Percentiles rank a stretch among this genome's conserved stretches.
These are phyloP conservation scores for Ephialtes manifestator DNA, from an alignment of 2,888 invertebrate species.

Conservation along the genomic window DNA sequence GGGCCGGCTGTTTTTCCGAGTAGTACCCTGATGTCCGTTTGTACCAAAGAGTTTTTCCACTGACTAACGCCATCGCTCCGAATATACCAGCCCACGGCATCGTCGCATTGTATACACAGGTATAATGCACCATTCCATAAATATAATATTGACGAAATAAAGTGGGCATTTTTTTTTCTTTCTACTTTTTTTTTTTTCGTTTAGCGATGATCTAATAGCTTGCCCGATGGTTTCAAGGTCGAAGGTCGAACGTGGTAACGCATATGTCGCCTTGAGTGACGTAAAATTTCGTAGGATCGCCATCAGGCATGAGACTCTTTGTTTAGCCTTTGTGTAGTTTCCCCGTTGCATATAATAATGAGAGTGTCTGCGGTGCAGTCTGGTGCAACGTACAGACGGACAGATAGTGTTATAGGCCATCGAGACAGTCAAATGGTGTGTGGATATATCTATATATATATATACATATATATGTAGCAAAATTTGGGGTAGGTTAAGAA, in stretches of 20 bases:
- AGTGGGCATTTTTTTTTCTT: not conserved
- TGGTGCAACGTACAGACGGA: conserved; percentile 23
- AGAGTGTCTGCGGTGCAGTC: conserved; percentile 48
- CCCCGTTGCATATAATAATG: conserved; percentile 45
- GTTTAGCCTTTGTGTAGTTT: conserved; percentile 40
- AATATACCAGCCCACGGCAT: not conserved
- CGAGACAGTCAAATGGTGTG: not conserved
- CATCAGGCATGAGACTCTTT: conserved; percentile 16
- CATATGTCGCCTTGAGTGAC: conserved; percentile 45
- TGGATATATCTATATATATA: not conserved
- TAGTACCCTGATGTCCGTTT: conserved; percentile 17
- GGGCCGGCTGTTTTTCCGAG: conserved; percentile 32
- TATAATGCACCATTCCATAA: not conserved
- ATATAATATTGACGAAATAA: conserved; percentile 1
- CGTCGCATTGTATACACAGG: not conserved
- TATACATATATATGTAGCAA: not conserved
- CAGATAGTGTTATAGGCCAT: not conserved
- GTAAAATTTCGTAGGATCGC: conserved; percentile 44
- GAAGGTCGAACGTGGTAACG: conserved; percentile 15
- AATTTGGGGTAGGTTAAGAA: conserved; percentile 78
- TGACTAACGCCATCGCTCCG: conserved; percentile 8
- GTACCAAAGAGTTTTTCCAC: conserved; percentile 32
- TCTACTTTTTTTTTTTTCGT: conserved; percentile 3
- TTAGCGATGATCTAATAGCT: conserved; percentile 42
- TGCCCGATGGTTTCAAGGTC: conserved; percentile 56